A percentile compares a stretch with the other conserved stretches of the same genome.
phyloP scores from a whole-genome alignment of 2,113 vertebrate species.

The Theristicus caerulescens region DNA sequence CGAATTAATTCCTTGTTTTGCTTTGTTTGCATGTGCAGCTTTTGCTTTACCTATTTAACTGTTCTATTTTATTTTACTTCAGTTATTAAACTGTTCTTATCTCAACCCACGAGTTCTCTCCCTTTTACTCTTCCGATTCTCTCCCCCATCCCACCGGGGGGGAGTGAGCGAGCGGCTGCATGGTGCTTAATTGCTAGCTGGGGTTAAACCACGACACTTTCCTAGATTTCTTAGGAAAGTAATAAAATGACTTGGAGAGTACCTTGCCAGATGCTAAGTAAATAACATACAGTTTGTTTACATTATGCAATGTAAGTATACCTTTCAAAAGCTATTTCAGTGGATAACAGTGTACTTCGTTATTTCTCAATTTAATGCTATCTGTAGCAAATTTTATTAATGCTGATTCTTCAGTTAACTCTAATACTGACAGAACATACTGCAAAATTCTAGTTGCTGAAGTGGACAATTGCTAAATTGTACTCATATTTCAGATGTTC shows the following conservation, averaged over 20 bases:
- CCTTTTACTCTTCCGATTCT: too few relatives aligned
- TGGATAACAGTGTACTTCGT: neutral
- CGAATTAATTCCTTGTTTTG: too few relatives aligned
- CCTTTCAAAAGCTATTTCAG: neutral
- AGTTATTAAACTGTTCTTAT: too few relatives aligned
- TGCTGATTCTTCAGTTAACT: neutral
- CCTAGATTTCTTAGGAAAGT: neutral
- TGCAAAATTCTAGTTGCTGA: neutral
- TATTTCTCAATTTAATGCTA: constrained; percentile 9
- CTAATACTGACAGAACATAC: neutral
- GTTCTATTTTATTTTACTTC: too few relatives aligned
- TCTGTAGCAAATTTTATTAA: neutral
- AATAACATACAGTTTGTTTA: neutral
- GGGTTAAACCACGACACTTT: too few relatives aligned
- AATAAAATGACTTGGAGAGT: neutral
- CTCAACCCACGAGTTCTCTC: too few relatives aligned
- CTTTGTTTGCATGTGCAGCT: too few relatives aligned
- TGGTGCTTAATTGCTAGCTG: too few relatives aligned
- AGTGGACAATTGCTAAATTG: neutral
- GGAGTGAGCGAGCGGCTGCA: too few relatives aligned
- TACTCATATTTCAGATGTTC: too few relatives aligned
- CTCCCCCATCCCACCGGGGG: too few relatives aligned
- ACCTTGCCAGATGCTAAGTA: neutral
- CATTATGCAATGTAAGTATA: neutral
- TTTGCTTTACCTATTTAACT: too few relatives aligned